Evolutionary conservation across 1,140 invertebrate genomes (phyloP).

Genomic region (Monomorium pharaonis): DNA sequence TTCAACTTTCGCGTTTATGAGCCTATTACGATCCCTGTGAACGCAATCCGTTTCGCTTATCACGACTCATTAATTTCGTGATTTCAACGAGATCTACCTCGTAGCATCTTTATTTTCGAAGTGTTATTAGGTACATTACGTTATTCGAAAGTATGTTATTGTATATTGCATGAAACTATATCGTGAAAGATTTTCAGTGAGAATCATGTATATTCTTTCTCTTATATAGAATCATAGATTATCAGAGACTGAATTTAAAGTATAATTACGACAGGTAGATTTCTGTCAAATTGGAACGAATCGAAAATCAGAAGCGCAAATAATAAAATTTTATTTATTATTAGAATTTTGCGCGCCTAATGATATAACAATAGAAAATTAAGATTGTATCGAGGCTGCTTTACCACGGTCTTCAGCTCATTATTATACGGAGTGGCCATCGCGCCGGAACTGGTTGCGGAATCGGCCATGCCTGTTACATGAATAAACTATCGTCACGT

Average conservation of each 20-base stretch:
- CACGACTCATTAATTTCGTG: constrained; percentile 6
- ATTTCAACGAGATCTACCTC: background rate
- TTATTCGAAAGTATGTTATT: constrained; percentile 13
- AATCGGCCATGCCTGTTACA: constrained; percentile 71
- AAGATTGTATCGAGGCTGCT: constrained; percentile 27
- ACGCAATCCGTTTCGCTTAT: background rate
- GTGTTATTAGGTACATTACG: background rate
- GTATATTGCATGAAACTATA: background rate
- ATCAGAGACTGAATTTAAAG: background rate
- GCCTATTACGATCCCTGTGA: background rate
- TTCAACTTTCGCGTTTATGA: background rate
- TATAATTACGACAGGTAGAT: too few species aligned
- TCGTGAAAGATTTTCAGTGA: background rate
- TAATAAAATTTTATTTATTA: background rate
- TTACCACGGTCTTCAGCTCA: constrained; percentile 43
- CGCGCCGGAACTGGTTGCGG: constrained; percentile 73
- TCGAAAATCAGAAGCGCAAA: background rate
- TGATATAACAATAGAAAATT: background rate
- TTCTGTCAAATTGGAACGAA: background rate
- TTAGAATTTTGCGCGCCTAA: background rate
- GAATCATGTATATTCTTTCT: background rate
- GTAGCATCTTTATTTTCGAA: background rate
- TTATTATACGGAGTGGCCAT: constrained; percentile 67
- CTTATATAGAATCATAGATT: background rate
- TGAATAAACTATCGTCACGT: constrained; percentile 75